phyloP scores from a whole-genome alignment of 1,140 invertebrate genomes.

The Lordiphosa collinella region DNA sequence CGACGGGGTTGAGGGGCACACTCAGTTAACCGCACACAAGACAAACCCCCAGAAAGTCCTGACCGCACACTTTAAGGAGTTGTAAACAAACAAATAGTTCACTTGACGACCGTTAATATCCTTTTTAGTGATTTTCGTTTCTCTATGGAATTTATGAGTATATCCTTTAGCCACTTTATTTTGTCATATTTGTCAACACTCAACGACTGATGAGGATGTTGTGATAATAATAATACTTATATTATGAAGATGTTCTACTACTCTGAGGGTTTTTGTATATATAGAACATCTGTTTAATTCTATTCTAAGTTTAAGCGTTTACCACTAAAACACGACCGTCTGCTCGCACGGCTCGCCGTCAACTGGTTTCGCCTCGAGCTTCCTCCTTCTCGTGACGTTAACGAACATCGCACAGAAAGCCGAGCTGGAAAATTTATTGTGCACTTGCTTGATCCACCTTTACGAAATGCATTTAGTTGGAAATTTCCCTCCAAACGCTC shows the following conservation, averaged over 20 bases:
- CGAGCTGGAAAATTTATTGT: constrained; percentile 39
- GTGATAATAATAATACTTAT: constrained; percentile 1
- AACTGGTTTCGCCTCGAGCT: constrained; percentile 73
- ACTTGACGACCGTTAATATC: constrained; percentile 48
- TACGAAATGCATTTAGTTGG: not conserved
- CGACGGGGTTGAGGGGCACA: not conserved
- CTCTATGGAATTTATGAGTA: constrained; percentile 8
- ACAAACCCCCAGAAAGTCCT: constrained; percentile 43
- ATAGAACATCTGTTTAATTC: not conserved
- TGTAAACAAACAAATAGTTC: constrained; percentile 42
- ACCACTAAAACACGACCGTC: constrained; percentile 74
- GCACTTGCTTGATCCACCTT: constrained; percentile 1
- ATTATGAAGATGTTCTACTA: not conserved
- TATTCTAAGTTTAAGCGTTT: constrained; percentile 5
- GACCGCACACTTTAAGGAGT: constrained; percentile 26
- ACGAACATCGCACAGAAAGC: not conserved
- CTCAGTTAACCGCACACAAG: constrained; percentile 22
- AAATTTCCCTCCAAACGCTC: constrained; percentile 1
- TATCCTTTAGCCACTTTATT: constrained; percentile 28
- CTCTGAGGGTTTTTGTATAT: constrained; percentile 3
- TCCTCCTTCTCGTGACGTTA: constrained; percentile 16
- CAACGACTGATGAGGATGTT: not conserved
- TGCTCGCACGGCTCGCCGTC: constrained; percentile 73
- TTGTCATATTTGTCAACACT: constrained; percentile 6
- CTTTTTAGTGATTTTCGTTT: not conserved